Percentiles rank a stretch among this genome's conserved stretches.
Conservation (phyloP, 2,888 invertebrate genomes). For the Acleris sparsana region DNA sequence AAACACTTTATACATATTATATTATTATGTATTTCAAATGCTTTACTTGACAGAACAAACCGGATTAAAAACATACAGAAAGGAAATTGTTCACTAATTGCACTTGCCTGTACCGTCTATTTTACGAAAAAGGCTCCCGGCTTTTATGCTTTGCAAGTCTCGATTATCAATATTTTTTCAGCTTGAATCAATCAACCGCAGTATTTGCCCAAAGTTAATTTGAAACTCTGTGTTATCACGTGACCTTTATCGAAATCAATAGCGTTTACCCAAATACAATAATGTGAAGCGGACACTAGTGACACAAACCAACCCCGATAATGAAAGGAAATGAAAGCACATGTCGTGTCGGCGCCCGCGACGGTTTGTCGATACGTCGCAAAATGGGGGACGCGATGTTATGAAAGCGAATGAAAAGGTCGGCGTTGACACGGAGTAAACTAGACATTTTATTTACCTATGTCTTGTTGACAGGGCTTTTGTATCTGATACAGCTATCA, state of each 20-base stretch:
- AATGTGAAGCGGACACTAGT: neutral
- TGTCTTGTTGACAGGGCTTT: conserved; percentile 21
- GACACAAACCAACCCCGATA: conserved; percentile 1
- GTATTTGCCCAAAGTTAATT: no score
- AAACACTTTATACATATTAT: no score
- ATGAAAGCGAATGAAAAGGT: conserved; percentile 27
- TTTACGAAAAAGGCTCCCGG: no score
- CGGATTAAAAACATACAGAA: no score
- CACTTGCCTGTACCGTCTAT: no score
- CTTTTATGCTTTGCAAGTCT: no score
- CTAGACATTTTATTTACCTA: conserved; percentile 29
- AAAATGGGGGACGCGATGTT: conserved; percentile 10
- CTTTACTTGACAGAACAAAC: no score
- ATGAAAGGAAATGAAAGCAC: conserved; percentile 15
- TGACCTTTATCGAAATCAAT: neutral
- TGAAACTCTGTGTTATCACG: neutral
- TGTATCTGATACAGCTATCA: conserved; percentile 4
- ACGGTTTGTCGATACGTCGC: conserved; percentile 19
- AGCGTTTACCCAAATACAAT: no score
- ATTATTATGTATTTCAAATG: no score
- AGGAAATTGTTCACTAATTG: no score
- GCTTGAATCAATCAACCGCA: no score
- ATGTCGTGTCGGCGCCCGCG: conserved; percentile 6
- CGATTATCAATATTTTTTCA: no score
- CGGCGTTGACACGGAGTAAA: conserved; percentile 21